These are phyloP conservation scores for Leguminivora glycinivorella DNA, from an alignment of 1,140 invertebrate genomes.

Conservation along the genomic window DNA sequence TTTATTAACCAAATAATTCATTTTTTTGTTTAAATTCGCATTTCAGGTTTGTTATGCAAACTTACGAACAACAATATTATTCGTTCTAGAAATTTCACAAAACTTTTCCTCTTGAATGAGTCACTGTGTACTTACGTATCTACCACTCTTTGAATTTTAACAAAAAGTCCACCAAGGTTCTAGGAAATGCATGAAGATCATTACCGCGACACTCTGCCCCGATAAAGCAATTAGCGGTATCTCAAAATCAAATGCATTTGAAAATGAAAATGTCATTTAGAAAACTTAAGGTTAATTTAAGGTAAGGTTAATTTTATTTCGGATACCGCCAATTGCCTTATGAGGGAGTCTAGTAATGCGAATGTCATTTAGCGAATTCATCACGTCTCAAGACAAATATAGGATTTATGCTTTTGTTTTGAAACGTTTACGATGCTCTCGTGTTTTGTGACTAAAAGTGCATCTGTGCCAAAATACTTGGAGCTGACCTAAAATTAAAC, in stretches of 20 bases:
- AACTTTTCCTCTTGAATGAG: neutral
- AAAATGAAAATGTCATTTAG: too few relatives aligned
- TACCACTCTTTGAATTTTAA: neutral
- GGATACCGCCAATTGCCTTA: too few relatives aligned
- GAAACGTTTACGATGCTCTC: constrained; percentile 3
- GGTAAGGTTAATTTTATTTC: too few relatives aligned
- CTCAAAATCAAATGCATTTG: too few relatives aligned
- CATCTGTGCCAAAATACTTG: constrained; percentile 3
- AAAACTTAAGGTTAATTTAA: too few relatives aligned
- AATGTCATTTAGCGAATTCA: constrained; percentile 14
- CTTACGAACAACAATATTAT: neutral
- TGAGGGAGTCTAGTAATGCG: too few relatives aligned
- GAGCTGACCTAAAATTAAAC: neutral
- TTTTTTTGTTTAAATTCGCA: constrained; percentile 37
- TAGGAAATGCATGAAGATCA: constrained; percentile 2
- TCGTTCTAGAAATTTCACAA: neutral
- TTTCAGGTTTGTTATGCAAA: neutral
- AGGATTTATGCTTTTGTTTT: constrained; percentile 25
- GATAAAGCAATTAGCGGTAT: too few relatives aligned
- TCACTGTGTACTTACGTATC: too few relatives aligned
- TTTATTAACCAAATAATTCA: constrained; percentile 44
- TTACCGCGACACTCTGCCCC: too few relatives aligned
- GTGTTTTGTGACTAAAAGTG: neutral
- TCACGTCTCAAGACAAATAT: constrained; percentile 9
- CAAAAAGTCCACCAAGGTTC: constrained; percentile 7